Base-by-base conservation (phyloP, 2,888 invertebrate genomes). In the Meteorus colon region DNA sequence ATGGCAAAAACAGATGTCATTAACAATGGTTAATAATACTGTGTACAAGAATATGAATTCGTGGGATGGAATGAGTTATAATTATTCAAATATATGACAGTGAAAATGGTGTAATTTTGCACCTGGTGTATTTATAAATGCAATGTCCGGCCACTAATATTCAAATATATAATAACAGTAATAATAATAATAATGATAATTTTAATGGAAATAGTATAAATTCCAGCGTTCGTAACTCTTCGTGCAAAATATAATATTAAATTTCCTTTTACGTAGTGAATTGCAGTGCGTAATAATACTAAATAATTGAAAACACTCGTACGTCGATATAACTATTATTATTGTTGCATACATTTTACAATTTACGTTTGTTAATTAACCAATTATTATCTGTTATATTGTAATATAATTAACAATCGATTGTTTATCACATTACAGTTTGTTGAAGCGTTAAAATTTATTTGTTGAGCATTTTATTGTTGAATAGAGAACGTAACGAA, bases 401-500 rank as follows among this genome's bases (percentile, higher is more conserved):
- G 19, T 19, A 8, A 55, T 2, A 19, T 8, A 8, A 55, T 19
- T 55, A 55, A 19, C n/a, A 8, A 55, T 55, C n/a, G 2, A 55
- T 55, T 55, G n/a, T 19, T 19, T 19, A 55, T 55, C 19, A n/a
- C 55, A 1, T 55, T 55, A 55, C n/a, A 55, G 55, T 55, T 55
- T 19, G n/a, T 19, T 55, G n/a, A 19, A 55, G 19, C n/a, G 55
- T 55, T 55, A 19, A 55, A 41, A 55, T 19, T 6, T 1, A 55
- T 55, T 55, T n/a, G 19, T 55, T 55, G 10, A 55, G 24, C 55
- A 55, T 24, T 55, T 55, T 19, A 55, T 55, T 55, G 55, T 55
- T 55, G 10, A 6, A 41, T 12, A 24, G 19, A 55, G 5, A 55
- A 55, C 4, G 24, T 4, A n/a, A 48, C 6, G n/a, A 16, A n/a